Conservation (phyloP, 2,797 vertebrate species). For the Chrysocyon brachyurus region DNA sequence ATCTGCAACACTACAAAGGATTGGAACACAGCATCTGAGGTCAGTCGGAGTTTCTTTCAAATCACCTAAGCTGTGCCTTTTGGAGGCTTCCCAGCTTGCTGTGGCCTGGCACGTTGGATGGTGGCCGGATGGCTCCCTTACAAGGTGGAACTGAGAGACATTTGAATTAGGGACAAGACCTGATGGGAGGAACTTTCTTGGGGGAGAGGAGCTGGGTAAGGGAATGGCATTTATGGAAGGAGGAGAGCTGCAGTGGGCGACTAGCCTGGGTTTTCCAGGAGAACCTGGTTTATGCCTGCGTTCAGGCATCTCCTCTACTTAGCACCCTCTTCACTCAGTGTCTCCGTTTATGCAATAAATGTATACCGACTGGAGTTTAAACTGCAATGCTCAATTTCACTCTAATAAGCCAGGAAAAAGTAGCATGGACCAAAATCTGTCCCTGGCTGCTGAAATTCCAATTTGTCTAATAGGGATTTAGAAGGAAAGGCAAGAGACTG, state of each 20-base stretch:
- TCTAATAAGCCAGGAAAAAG: constrained; percentile 56
- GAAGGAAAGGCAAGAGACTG: constrained; percentile 24
- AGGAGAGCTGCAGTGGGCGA: not conserved
- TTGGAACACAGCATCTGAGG: not conserved
- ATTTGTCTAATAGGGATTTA: constrained; percentile 72
- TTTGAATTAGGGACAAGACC: constrained; percentile 23
- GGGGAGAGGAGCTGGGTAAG: not conserved
- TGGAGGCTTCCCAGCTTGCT: not conserved
- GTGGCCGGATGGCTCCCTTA: not conserved
- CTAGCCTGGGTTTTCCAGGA: not conserved
- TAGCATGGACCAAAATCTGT: constrained; percentile 42
- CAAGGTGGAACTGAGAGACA: constrained; percentile 5
- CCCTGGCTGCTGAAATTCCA: constrained; percentile 73
- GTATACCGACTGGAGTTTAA: not conserved
- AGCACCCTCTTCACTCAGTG: not conserved
- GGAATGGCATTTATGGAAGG: not conserved
- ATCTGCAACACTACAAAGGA: not conserved
- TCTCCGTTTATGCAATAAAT: not conserved
- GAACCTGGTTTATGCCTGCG: not conserved
- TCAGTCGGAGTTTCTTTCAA: constrained; percentile 41
- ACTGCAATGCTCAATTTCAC: constrained; percentile 62
- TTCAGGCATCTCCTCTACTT: not conserved
- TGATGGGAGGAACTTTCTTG: not conserved
- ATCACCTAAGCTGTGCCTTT: not conserved
- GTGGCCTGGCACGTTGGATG: not conserved